phyloP scores from a whole-genome alignment of 1,140 invertebrate species.

The Aporrectodea caliginosa region DNA sequence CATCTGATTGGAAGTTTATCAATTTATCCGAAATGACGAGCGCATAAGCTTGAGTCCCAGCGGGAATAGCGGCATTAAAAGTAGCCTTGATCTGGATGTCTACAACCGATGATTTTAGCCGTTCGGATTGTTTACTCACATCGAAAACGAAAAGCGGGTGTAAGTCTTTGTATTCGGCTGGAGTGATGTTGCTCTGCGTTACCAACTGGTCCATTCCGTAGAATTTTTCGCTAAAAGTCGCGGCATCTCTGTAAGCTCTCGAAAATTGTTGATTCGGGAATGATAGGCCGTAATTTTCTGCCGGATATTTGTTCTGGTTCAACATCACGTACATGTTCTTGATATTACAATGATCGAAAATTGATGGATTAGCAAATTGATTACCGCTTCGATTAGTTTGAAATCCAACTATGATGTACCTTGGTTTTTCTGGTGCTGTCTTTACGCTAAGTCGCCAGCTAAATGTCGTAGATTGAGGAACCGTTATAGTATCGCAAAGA shows the following conservation, averaged over 20 bases:
- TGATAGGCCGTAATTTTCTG: slow-evolving; percentile 11
- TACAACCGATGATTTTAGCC: no score
- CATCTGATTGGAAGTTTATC: no score
- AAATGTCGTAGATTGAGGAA: not conserved
- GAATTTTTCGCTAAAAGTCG: slow-evolving; percentile 30
- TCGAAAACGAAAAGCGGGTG: no score
- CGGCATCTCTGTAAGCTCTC: slow-evolving; percentile 25
- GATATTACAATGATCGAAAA: not conserved
- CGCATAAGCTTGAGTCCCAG: no score
- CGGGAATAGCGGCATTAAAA: no score
- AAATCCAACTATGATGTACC: not conserved
- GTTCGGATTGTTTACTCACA: no score
- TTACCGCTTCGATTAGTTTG: not conserved
- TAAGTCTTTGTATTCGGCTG: no score
- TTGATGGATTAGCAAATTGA: not conserved
- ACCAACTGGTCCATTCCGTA: no score
- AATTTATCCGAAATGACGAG: no score
- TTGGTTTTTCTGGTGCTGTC: slow-evolving; percentile 3
- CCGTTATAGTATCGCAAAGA: not conserved
- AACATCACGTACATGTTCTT: slow-evolving; percentile 25
- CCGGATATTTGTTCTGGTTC: slow-evolving; percentile 26
- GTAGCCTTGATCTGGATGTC: no score
- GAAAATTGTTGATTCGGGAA: slow-evolving; percentile 33
- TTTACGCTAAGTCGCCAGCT: not conserved
- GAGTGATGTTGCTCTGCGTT: no score